A percentile compares a stretch with the other conserved stretches of the same genome.
Evolutionary conservation across 2,797 vertebrate species (phyloP).

Genomic region (Enteromius argenteus): DNA sequence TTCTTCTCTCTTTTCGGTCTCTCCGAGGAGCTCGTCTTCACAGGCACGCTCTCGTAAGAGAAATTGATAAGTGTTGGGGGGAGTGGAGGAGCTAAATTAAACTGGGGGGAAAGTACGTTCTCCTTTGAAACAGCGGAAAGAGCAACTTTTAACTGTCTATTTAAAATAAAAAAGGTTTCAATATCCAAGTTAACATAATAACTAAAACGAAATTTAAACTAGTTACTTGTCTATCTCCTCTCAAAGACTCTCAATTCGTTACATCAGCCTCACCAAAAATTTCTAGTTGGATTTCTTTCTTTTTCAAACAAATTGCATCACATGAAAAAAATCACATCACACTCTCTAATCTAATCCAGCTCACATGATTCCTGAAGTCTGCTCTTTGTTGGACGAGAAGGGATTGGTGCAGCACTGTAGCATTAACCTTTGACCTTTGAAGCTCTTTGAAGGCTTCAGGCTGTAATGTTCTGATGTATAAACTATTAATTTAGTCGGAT

Average conservation of each 20-base stretch:
- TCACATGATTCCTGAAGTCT: constrained; percentile 31
- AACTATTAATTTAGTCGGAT: constrained; percentile 82
- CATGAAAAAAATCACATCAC: too few species aligned
- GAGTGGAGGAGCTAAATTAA: background rate
- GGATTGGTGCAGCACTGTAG: constrained; percentile 75
- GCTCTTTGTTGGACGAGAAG: constrained; percentile 52
- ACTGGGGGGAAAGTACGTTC: constrained; percentile 11
- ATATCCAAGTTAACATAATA: background rate
- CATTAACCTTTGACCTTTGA: constrained; percentile 71
- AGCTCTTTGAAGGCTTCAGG: constrained; percentile 57
- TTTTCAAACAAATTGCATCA: background rate
- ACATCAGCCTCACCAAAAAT: background rate
- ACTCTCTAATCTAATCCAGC: constrained; percentile 38
- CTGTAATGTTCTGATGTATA: constrained; percentile 79
- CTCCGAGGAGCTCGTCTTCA: background rate
- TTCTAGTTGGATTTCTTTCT: background rate
- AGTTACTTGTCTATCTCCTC: background rate
- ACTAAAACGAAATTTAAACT: background rate
- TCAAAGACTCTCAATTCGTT: background rate
- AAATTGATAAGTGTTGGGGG: constrained; percentile 21
- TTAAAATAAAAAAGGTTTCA: background rate
- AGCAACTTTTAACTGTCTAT: background rate
- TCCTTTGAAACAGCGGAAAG: background rate
- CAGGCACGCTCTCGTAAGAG: background rate
- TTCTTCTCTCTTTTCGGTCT: constrained; percentile 32